A percentile compares a stretch with the other conserved stretches of the same genome.
These are phyloP conservation scores for Lateolabrax maculatus DNA, from an alignment of 2,797 vertebrate species.

Conservation along the genomic window DNA sequence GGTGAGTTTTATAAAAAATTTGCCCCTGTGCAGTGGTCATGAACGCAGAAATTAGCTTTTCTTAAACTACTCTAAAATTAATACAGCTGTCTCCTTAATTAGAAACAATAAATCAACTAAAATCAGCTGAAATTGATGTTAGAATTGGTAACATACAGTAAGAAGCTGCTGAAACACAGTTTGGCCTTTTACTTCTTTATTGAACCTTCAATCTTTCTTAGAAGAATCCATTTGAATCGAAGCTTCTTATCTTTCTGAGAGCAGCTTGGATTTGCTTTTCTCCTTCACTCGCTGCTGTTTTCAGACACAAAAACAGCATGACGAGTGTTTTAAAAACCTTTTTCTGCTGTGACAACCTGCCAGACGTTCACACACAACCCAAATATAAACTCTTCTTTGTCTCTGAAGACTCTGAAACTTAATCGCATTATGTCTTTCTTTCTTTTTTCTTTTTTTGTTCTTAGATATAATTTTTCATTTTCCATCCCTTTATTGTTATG, in stretches of 20 bases:
- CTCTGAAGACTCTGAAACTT: not conserved
- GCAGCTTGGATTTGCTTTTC: not conserved
- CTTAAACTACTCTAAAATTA: too few species aligned
- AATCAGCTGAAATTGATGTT: not conserved
- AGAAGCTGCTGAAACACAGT: too few species aligned
- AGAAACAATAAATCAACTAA: not conserved
- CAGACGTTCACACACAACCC: constrained; percentile 18
- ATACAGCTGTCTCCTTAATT: too few species aligned
- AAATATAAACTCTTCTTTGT: constrained; percentile 12
- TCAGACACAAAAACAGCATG: constrained; percentile 1
- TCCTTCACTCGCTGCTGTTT: not conserved
- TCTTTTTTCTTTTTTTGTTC: constrained; percentile 12
- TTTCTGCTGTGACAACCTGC: constrained; percentile 36
- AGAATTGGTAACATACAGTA: too few species aligned
- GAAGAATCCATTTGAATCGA: not conserved
- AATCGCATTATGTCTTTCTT: constrained; percentile 30
- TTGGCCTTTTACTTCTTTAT: not conserved
- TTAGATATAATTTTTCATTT: constrained; percentile 28
- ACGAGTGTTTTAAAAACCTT: constrained; percentile 32
- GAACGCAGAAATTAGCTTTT: too few species aligned
- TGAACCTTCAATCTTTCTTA: too few species aligned
- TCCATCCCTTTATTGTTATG: constrained; percentile 31
- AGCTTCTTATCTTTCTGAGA: not conserved
- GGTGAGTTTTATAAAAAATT: too few species aligned
- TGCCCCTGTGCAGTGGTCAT: too few species aligned